Percentiles rank a stretch among this genome's conserved stretches.
phyloP scores from a whole-genome alignment of 2,113 vertebrate species.

The western clawed frog (Xenopus tropicalis) region UCB_Xtro_10.0 CM004448.2:108646001-108646500 shows the following conservation, averaged over 20 bases:
- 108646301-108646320: not conserved
- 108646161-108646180: not conserved
- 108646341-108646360: not conserved
- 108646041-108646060: too few species aligned
- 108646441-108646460: too few species aligned
- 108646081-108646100: too few species aligned
- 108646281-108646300: not conserved
- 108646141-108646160: not conserved
- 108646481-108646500: too few species aligned
- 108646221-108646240: not conserved
- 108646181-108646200: not conserved
- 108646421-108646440: too few species aligned
- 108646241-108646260: constrained; percentile 1
- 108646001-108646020: too few species aligned
- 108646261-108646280: constrained; percentile 1
- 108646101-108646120: not conserved
- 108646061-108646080: too few species aligned
- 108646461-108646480: too few species aligned
- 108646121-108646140: not conserved
- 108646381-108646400: constrained; percentile 38
- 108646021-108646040: too few species aligned
- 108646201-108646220: not conserved
- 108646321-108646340: constrained; percentile 10
- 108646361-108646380: constrained; percentile 28
- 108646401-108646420: too few species aligned